phyloP scores from a whole-genome alignment of 2,797 vertebrate species.

The Neosilurus hyrtlii region DNA sequence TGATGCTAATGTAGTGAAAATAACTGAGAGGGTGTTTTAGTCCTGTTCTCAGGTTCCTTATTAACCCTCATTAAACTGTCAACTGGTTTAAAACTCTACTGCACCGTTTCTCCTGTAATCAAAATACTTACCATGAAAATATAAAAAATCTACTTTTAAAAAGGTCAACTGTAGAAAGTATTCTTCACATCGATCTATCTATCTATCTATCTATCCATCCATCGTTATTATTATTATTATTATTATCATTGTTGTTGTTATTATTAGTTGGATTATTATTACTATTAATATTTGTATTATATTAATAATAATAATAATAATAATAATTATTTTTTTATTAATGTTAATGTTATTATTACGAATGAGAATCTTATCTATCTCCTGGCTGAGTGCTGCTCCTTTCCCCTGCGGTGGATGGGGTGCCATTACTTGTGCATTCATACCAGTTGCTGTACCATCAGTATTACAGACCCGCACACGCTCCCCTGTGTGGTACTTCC shows the following conservation, averaged over 20 bases:
- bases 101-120: background rate
- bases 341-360: no score
- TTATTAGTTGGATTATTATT: no score
- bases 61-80: background rate
- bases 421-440: background rate
- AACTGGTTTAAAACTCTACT: background rate
- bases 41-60: background rate
- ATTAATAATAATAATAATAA: no score
- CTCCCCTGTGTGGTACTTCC: background rate
- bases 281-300: no score
- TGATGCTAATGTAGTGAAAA: background rate
- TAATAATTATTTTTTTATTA: no score
- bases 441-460: background rate
- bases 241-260: no score
- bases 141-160: background rate
- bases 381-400: background rate
- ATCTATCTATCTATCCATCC: no score
- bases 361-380: no score
- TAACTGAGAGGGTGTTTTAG: background rate
- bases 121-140: background rate
- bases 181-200: background rate
- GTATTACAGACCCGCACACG: background rate
- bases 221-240: no score
- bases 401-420: background rate
- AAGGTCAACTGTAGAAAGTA: background rate